These are phyloP conservation scores for Ditylenchus weischeri DNA, from an alignment of 2,888 invertebrate genomes.

Conservation along the genomic window DNA sequence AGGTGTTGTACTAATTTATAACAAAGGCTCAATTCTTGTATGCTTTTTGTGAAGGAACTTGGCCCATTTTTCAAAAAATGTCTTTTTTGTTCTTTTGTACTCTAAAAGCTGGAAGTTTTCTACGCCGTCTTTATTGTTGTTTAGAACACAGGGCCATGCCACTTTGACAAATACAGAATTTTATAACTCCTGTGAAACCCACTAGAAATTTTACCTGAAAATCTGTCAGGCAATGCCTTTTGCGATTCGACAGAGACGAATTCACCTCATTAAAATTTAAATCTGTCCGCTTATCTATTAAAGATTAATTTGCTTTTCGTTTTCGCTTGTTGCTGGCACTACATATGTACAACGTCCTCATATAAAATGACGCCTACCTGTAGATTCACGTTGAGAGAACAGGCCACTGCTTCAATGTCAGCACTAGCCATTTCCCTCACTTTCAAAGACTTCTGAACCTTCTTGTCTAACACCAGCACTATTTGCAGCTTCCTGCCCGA, in stretches of 20 bases:
- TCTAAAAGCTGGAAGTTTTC: no score
- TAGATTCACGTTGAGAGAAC: slow-evolving; percentile 50
- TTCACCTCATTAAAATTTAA: no score
- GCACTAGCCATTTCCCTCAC: slow-evolving; percentile 49
- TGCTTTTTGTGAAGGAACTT: not conserved
- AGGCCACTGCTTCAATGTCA: slow-evolving; percentile 55
- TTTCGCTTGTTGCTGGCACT: not conserved
- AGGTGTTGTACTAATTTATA: not conserved
- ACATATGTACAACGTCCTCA: not conserved
- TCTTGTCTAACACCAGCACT: slow-evolving; percentile 55
- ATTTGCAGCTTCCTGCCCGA: slow-evolving; percentile 45
- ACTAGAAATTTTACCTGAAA: no score
- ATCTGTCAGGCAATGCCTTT: no score
- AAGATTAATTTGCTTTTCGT: slow-evolving; percentile 19
- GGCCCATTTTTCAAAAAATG: not conserved
- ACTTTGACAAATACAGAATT: no score
- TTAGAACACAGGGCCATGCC: no score
- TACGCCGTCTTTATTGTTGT: no score
- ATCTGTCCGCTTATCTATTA: not conserved
- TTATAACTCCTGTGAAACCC: no score
- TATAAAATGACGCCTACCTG: slow-evolving; percentile 36
- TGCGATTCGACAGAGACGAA: no score
- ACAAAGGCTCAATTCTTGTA: not conserved
- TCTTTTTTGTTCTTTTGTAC: not conserved
- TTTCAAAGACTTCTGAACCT: slow-evolving; percentile 49